Base-by-base conservation (phyloP, 2,797 vertebrate genomes). In the Oreochromis mossambicus region DNA sequence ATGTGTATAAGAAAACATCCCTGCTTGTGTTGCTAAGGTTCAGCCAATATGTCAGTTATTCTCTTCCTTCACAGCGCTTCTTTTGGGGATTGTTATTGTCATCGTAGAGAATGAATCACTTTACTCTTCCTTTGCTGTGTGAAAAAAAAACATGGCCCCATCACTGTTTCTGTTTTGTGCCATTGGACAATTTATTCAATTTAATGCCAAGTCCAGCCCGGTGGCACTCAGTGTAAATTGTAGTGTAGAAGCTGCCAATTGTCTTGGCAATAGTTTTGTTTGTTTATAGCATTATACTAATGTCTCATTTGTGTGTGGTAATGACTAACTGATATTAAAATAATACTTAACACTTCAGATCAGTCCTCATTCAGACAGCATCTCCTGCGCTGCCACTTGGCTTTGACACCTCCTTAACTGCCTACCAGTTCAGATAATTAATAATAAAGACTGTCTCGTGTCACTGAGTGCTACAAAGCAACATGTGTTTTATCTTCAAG, bases 251-350 rank as follows among this genome's bases (percentile, higher is more conserved):
- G 73, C 80, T 89, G 91, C 92, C 90, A 91, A 75, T 46, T 26
- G 82, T 76, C 66, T 89, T 92, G 93, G 89, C 91, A 48, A 52
- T 17, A 36, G 50, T 29, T 26, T 10, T 86, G 78, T 91, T 90
- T 94, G 91, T 92, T 90, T 92, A 84, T 36, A 51, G 24, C 43
- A 19, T 89, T 51, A 38, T n/a, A 51, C 84, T 83, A 63, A 84
- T 78, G 48, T 84, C 52, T 91, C n/a, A 66, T 73, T 77, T 75
- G 79, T 21, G 5, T 80, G 77, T 78, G 55, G 38, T 52, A 66
- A 83, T 84, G 82, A 76, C 52, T 79, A 29, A 84, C 48, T 26
- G 46, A 84, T 79, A n/a, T 51, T 50, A 6, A 83, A 87, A 86
- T 51, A 41, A 34, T 32, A 63, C 34, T 19, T 19, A 50, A 14